Evolutionary conservation across 2,113 vertebrate species (phyloP).

Genomic region (Lasiurus borealis): DNA sequence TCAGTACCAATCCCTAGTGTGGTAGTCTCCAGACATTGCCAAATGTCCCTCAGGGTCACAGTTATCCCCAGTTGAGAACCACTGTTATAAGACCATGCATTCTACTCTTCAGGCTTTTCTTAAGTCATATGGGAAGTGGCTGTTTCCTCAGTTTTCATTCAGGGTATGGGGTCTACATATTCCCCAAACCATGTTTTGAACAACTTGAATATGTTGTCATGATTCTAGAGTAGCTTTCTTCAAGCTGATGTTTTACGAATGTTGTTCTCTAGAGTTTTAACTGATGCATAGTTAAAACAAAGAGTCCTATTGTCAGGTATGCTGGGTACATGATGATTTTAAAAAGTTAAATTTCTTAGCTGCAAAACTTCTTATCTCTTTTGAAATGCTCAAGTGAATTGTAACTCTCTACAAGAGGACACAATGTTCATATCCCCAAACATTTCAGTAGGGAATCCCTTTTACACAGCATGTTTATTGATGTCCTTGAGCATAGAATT

Average conservation of each 20-base stretch:
- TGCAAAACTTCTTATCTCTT: neutral
- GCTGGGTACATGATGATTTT: neutral
- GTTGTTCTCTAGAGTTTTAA: neutral
- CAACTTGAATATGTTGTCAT: neutral
- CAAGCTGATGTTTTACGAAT: neutral
- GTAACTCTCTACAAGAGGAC: neutral
- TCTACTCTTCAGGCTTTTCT: neutral
- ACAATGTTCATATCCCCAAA: neutral
- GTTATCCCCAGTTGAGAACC: neutral
- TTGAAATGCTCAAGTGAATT: neutral
- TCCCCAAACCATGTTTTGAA: neutral
- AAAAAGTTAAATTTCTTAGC: constrained; percentile 28
- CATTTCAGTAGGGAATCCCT: neutral
- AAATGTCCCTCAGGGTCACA: neutral
- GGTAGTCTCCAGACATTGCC: neutral
- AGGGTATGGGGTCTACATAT: neutral
- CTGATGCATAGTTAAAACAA: neutral
- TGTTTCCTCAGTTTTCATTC: neutral
- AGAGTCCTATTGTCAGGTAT: neutral
- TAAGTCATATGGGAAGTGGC: neutral
- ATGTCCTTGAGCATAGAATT: neutral
- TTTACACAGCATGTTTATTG: neutral
- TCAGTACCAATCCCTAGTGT: neutral
- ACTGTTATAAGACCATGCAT: neutral
- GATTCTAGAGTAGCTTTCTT: neutral